Evolutionary conservation across 2,797 vertebrate genomes (phyloP).

Genomic region (Leuciscus waleckii): DNA sequence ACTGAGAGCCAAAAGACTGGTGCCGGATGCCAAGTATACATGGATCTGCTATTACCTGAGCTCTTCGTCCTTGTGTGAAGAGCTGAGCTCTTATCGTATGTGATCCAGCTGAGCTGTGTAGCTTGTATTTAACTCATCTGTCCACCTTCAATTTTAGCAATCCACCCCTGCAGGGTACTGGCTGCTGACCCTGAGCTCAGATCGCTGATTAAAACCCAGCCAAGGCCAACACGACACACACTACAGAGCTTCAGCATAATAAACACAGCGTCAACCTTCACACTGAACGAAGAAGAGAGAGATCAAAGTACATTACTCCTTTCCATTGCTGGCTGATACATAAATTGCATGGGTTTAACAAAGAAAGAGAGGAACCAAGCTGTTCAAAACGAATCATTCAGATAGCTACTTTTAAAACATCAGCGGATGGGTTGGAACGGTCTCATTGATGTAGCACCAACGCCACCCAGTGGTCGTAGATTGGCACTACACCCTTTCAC

Average conservation of each 20-base stretch:
- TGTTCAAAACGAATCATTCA: constrained; percentile 50
- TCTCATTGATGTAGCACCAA: constrained; percentile 46
- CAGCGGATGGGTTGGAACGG: neutral
- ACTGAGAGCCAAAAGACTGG: constrained; percentile 2
- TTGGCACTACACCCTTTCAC: neutral
- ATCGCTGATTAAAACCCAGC: constrained; percentile 53
- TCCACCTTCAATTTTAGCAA: constrained; percentile 54
- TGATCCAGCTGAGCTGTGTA: constrained; percentile 47
- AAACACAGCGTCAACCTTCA: constrained; percentile 44
- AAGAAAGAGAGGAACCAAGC: constrained; percentile 26
- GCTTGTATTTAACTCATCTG: constrained; percentile 58
- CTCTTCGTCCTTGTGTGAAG: constrained; percentile 41
- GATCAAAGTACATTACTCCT: constrained; percentile 60
- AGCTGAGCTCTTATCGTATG: constrained; percentile 39
- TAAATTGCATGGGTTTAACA: constrained; percentile 53
- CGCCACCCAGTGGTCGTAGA: constrained; percentile 55
- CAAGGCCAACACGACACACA: constrained; percentile 42
- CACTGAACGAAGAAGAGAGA: constrained; percentile 39
- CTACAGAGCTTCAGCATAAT: constrained; percentile 14
- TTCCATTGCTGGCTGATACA: constrained; percentile 49
- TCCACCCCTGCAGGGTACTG: constrained; percentile 47
- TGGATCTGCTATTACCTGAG: constrained; percentile 39
- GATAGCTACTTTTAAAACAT: constrained; percentile 4
- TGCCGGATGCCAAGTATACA: constrained; percentile 41
- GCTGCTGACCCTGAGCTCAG: constrained; percentile 52